Base-by-base conservation (phyloP, 2,888 invertebrate species). In the Phyllotreta striolata region DNA sequence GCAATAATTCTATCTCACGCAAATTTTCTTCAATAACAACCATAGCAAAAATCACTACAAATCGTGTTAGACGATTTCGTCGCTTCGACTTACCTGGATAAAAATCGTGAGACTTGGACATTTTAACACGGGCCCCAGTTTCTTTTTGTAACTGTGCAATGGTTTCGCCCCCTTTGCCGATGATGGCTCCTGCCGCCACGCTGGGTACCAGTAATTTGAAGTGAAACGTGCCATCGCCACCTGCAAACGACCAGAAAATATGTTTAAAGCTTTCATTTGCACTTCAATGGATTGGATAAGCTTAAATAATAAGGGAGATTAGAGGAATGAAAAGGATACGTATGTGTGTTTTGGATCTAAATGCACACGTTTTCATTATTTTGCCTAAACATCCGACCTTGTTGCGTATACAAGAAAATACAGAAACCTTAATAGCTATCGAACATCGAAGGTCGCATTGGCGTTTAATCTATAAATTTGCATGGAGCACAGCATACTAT, bases 31-130 rank as follows among this genome's bases (percentile, higher is more conserved):
- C n/a, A n/a, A n/a, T n/a, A 46, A 6, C 7, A 10, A 8, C 46
- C 7, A 24, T 13, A 46, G 46, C 4, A 24, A 24, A n/a, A 24
- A 24, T 24, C 24, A 4, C 24, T 24, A 24, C 24, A 24, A 9
- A 10, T 9, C 8, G 34, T 14, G 12, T 10, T 10, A 35, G 10
- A 52, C 34, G 12, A 52, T 34, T 6, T 34, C 24, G 2, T 8
- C 12, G 40, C n/a, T 12, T 55, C 55, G 0, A n/a, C 85, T 85
- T 83, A 98, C 98, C 98, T 84, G 98, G 98, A 86, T 98, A 98
- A 83, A 95, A 97, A 82, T 98, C 98, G 80, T 96, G 96, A 59
- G 96, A 95, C 85, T 98, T 98, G 77, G 98, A 98, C 98, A 98
- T 98, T 87, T 98, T 98, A 75, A 99, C 95, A 77, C 96, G 89